phyloP scores from a whole-genome alignment of 2,888 invertebrate genomes.

The Dinocampus coccinellae region DNA sequence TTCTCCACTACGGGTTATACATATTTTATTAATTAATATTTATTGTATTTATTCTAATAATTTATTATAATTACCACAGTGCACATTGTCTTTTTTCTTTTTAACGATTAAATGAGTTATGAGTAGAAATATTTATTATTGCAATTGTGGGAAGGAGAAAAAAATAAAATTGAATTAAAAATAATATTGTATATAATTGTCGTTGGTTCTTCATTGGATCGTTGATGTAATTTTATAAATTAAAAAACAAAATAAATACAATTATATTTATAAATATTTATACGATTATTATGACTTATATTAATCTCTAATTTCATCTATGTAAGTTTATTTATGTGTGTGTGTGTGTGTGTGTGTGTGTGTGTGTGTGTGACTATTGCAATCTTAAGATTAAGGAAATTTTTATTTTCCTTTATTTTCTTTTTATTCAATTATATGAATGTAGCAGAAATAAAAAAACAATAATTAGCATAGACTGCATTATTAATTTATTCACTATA shows the following conservation, averaged over 20 bases:
- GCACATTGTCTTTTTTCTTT: constrained; percentile 33
- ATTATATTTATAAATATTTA: background rate
- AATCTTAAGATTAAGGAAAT: constrained; percentile 31
- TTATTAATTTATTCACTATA: background rate
- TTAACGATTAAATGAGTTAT: constrained; percentile 57
- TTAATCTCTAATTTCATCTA: background rate
- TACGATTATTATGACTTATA: constrained; percentile 8
- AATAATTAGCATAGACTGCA: background rate
- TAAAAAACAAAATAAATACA: background rate
- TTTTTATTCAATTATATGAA: constrained; percentile 34
- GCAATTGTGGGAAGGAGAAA: constrained; percentile 55
- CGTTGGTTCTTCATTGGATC: background rate
- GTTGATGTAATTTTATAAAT: background rate
- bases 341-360: background rate
- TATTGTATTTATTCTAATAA: constrained; percentile 35
- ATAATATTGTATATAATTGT: constrained; percentile 36
- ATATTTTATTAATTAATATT: constrained; percentile 17
- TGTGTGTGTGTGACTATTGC: background rate
- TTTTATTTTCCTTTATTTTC: constrained; percentile 49
- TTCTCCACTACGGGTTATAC: constrained; percentile 60
- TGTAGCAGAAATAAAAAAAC: background rate
- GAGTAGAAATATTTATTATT: constrained; percentile 66
- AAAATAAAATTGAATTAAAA: constrained; percentile 61
- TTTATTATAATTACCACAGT: constrained; percentile 47
- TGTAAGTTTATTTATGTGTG: background rate